Percentiles rank a stretch among this genome's conserved stretches.
Evolutionary conservation across 2,797 vertebrate genomes (phyloP).

Genomic region (Nannoperca australis): DNA sequence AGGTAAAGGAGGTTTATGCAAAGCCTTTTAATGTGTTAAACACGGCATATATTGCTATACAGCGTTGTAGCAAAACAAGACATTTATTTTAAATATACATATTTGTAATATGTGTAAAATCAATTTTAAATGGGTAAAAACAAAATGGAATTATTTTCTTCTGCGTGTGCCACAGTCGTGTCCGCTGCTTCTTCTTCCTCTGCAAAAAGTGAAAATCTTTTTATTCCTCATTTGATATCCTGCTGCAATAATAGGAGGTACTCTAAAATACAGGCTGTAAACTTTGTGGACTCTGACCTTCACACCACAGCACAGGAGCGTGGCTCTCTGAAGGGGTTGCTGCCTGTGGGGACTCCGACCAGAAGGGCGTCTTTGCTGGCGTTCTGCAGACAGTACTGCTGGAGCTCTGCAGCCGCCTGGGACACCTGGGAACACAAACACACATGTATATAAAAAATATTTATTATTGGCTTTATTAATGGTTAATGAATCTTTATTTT

Average conservation of each 20-base stretch:
- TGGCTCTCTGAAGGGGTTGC: conserved; percentile 97
- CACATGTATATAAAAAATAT: not conserved
- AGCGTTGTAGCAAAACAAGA: conserved; percentile 1
- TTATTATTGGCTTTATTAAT: not conserved
- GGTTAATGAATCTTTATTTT: not conserved
- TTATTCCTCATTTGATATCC: conserved; percentile 23
- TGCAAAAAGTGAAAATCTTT: conserved; percentile 36
- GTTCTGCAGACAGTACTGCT: conserved; percentile 96
- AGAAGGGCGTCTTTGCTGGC: conserved; percentile 94
- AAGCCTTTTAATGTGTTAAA: conserved; percentile 37
- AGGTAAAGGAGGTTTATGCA: not conserved
- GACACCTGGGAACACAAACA: conserved; percentile 87
- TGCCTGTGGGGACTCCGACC: conserved; percentile 92
- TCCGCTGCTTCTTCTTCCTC: conserved; percentile 39
- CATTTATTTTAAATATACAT: not conserved
- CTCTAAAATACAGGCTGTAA: not conserved
- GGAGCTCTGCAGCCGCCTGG: conserved; percentile 96
- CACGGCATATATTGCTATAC: not conserved
- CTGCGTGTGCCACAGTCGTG: conserved; percentile 6
- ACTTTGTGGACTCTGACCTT: conserved; percentile 59
- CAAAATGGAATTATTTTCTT: conserved; percentile 6
- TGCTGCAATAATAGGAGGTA: not conserved
- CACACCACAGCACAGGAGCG: conserved; percentile 93
- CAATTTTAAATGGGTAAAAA: not conserved
- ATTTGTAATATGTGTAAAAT: too few species aligned